A percentile compares a stretch with the other conserved stretches of the same genome.
Evolutionary conservation across 2,888 invertebrate genomes (phyloP).

Genomic region (Tinea semifulvella): DNA sequence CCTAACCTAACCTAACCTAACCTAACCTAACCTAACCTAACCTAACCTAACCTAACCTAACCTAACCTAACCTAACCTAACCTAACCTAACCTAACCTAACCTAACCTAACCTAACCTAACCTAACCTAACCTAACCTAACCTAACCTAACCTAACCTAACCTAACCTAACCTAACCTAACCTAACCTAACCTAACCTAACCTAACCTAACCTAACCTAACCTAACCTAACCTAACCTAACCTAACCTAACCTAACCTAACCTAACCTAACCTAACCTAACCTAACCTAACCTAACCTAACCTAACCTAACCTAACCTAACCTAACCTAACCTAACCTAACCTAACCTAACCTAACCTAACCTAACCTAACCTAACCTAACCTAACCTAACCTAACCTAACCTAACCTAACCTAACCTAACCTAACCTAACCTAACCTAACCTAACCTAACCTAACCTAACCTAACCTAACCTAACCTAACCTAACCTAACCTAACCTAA

Average conservation of each 20-base stretch:
- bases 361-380: constrained; percentile 10
- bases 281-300: constrained; percentile 10
- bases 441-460: constrained; percentile 16
- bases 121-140: constrained; percentile 10
- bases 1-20: not conserved
- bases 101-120: constrained; percentile 10
- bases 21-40: constrained; percentile 6
- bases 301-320: constrained; percentile 10
- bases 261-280: constrained; percentile 10
- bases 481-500: constrained; percentile 16
- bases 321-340: constrained; percentile 10
- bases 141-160: constrained; percentile 10
- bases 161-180: constrained; percentile 10
- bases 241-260: constrained; percentile 10
- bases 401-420: constrained; percentile 7
- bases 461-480: constrained; percentile 16
- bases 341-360: constrained; percentile 10
- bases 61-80: constrained; percentile 10
- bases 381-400: constrained; percentile 10
- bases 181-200: constrained; percentile 10
- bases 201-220: constrained; percentile 10
- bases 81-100: constrained; percentile 10
- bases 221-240: constrained; percentile 10
- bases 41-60: constrained; percentile 9
- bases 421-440: constrained; percentile 9